phyloP scores from a whole-genome alignment of 2,797 vertebrate species.

The Linurgus olivaceus region DNA sequence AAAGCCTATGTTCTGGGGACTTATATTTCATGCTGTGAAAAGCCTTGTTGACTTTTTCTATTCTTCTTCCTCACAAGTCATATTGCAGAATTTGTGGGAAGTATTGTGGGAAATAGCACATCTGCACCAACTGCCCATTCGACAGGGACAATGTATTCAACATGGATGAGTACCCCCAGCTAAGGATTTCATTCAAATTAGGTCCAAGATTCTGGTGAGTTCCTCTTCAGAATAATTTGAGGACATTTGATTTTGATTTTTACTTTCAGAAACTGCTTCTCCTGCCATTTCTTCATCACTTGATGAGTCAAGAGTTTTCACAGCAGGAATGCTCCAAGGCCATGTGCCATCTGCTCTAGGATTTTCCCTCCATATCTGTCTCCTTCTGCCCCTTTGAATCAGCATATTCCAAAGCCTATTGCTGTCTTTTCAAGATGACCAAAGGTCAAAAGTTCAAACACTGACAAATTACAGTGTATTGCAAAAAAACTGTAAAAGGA shows the following conservation, averaged over 20 bases:
- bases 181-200: not conserved
- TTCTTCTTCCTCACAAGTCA: not conserved
- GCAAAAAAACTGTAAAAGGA: not conserved
- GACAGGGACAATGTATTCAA: not conserved
- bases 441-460: not conserved
- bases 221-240: not conserved
- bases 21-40: not conserved
- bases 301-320: not conserved
- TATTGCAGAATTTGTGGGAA: not conserved
- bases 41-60: not conserved
- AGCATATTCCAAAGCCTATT: not conserved
- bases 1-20: not conserved
- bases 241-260: not conserved
- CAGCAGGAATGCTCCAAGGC: not conserved
- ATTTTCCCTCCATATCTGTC: not conserved
- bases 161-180: not conserved
- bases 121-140: not conserved
- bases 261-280: not conserved
- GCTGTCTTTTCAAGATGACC: not conserved
- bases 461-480: not conserved
- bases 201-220: not conserved
- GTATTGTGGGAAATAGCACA: not conserved
- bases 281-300: fast-evolving
- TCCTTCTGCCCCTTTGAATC: not conserved
- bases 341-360: not conserved